Evolutionary conservation across 2,113 vertebrate species (phyloP).

Genomic region (Pomatostomus ruficeps): DNA sequence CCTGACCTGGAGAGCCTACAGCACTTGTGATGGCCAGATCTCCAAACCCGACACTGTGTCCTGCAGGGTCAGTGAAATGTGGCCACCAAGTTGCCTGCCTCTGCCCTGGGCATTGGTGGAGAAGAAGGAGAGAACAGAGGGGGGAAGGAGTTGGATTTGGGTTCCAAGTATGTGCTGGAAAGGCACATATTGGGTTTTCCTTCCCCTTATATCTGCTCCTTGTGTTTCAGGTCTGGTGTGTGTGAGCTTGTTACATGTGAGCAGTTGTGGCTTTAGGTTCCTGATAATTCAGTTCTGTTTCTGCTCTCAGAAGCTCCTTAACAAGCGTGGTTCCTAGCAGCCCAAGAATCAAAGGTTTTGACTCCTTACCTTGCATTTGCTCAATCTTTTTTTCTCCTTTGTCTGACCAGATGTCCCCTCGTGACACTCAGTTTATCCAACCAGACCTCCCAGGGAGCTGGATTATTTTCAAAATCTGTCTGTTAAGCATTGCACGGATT

Average conservation of each 20-base stretch:
- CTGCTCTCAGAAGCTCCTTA: not conserved
- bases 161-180: not conserved
- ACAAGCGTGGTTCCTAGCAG: not conserved
- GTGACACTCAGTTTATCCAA: not conserved
- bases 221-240: not conserved
- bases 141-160: not conserved
- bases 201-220: not conserved
- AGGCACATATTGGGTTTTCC: not conserved
- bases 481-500: not conserved
- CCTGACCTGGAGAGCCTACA: not conserved
- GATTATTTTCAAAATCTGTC: not conserved
- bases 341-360: not conserved
- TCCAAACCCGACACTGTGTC: not conserved
- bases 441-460: not conserved
- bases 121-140: not conserved
- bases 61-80: not conserved
- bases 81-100: not conserved
- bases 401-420: not conserved
- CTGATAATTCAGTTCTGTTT: not conserved
- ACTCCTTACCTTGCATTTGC: not conserved
- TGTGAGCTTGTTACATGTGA: rapidly evolving
- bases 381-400: not conserved
- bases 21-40: not conserved
- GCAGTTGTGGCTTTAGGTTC: not conserved
- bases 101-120: not conserved